Evolutionary conservation across 2,113 vertebrate species (phyloP).

Genomic region (Jaculus jaculus): DNA sequence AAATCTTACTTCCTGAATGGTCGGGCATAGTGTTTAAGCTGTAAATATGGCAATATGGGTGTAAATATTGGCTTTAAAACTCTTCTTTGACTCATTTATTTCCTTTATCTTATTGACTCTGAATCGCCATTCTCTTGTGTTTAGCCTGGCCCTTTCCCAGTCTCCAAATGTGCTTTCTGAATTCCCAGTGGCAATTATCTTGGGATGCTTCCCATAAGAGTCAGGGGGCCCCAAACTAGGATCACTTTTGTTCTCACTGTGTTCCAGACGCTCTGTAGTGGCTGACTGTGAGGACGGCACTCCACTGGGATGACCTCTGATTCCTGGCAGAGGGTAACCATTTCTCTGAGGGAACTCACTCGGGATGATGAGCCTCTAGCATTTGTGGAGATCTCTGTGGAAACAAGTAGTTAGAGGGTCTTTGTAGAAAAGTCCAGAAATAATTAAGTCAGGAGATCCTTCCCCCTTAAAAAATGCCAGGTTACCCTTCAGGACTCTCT

Average conservation of each 20-base stretch:
- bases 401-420: slow-evolving; percentile 74
- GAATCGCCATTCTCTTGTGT: slow-evolving; percentile 65
- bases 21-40: slow-evolving; percentile 80
- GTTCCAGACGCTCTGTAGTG: slow-evolving; percentile 77
- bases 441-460: slow-evolving; percentile 57
- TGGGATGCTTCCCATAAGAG: slow-evolving; percentile 77
- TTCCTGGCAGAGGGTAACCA: slow-evolving; percentile 58
- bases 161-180: slow-evolving; percentile 72
- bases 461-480: slow-evolving; percentile 27
- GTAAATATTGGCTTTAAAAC: slow-evolving; percentile 82
- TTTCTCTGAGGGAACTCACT: slow-evolving; percentile 74
- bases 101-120: slow-evolving; percentile 79
- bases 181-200: slow-evolving; percentile 68
- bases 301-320: slow-evolving; percentile 77
- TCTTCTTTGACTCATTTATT: slow-evolving; percentile 80
- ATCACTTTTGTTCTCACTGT: slow-evolving; percentile 78
- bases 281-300: slow-evolving; percentile 66
- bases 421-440: slow-evolving; percentile 75
- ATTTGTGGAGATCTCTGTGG: slow-evolving; percentile 73
- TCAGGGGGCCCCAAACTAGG: slow-evolving; percentile 69
- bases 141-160: slow-evolving; percentile 78
- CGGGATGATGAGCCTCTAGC: slow-evolving; percentile 44
- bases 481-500: slow-evolving; percentile 16
- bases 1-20: slow-evolving; percentile 79
- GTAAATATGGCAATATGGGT: slow-evolving; percentile 80